These are phyloP conservation scores for Sebastes itinus DNA, from an alignment of 2,797 vertebrate species.

Conservation along the genomic window DNA sequence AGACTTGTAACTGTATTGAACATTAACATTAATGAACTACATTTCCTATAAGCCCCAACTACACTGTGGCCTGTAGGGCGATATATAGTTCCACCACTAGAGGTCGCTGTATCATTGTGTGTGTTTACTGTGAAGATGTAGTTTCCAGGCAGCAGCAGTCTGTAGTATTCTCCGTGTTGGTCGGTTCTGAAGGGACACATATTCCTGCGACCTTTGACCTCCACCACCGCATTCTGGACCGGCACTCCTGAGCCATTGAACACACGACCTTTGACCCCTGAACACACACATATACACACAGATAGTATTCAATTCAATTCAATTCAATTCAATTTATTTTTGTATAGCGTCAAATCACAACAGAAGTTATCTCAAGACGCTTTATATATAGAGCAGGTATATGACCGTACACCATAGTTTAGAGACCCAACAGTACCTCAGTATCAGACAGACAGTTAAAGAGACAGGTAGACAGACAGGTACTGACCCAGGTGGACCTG, in stretches of 20 bases:
- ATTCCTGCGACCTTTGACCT: conserved; percentile 86
- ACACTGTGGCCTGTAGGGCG: too few species aligned
- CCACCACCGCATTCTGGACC: conserved; percentile 86
- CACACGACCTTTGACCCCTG: conserved; percentile 94
- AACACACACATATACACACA: not conserved
- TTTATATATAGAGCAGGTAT: too few species aligned
- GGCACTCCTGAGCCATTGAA: conserved; percentile 79
- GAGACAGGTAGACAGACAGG: not conserved
- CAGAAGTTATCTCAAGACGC: too few species aligned
- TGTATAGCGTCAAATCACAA: too few species aligned
- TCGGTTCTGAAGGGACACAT: conserved; percentile 89
- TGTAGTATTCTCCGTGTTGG: conserved; percentile 90
- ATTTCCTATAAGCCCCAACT: accelerated
- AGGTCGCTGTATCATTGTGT: not conserved
- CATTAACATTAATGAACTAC: not conserved
- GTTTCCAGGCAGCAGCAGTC: conserved; percentile 90
- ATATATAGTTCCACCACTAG: not conserved
- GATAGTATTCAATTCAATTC: too few species aligned
- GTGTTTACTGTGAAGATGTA: conserved; percentile 87
- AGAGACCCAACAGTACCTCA: too few species aligned
- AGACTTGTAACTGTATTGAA: not conserved
- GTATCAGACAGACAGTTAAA: conserved; percentile 58
- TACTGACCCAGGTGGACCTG: conserved; percentile 92
- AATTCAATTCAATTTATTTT: too few species aligned
- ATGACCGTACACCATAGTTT: too few species aligned